Evolutionary conservation across 2,113 vertebrate species (phyloP).

Genomic region (Colossoma macropomum): DNA sequence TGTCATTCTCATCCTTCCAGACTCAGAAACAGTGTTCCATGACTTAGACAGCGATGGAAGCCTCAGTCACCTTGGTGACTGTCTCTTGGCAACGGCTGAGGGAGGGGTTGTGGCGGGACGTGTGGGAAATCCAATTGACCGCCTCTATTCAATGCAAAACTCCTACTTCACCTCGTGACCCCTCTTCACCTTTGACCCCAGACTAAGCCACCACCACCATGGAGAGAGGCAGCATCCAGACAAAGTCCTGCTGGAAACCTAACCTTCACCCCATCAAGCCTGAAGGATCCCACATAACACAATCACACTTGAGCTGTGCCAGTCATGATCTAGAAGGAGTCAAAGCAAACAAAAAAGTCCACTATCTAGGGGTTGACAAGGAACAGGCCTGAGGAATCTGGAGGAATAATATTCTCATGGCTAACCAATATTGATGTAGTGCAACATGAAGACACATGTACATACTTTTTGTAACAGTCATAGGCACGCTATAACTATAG

Average conservation of each 20-base stretch:
- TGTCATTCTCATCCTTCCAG: conserved; percentile 60
- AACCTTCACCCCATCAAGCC: conserved; percentile 21
- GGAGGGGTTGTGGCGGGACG: conserved; percentile 79
- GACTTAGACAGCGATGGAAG: conserved; percentile 88
- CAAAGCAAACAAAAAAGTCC: conserved; percentile 28
- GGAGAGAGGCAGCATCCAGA: conserved; percentile 69
- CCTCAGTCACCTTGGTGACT: conserved; percentile 86
- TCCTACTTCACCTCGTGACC: conserved; percentile 94
- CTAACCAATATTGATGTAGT: background rate
- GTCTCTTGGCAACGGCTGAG: conserved; percentile 82
- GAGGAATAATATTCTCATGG: background rate
- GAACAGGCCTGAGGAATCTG: background rate
- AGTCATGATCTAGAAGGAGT: background rate
- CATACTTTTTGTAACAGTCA: conserved; percentile 36
- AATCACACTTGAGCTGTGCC: conserved; percentile 27
- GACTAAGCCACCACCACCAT: conserved; percentile 60
- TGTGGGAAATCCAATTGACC: conserved; percentile 89
- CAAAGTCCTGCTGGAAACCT: conserved; percentile 23
- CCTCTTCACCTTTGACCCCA: conserved; percentile 66
- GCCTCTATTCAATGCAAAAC: conserved; percentile 92
- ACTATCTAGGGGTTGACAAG: conserved; percentile 6
- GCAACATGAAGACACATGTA: conserved; percentile 1
- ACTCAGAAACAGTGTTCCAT: conserved; percentile 87
- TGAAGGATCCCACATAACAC: conserved; percentile 9
- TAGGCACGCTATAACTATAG: conserved; percentile 25